Base-by-base conservation (phyloP, 2,888 invertebrate genomes). In the Pachycephus smyrnensis region DNA sequence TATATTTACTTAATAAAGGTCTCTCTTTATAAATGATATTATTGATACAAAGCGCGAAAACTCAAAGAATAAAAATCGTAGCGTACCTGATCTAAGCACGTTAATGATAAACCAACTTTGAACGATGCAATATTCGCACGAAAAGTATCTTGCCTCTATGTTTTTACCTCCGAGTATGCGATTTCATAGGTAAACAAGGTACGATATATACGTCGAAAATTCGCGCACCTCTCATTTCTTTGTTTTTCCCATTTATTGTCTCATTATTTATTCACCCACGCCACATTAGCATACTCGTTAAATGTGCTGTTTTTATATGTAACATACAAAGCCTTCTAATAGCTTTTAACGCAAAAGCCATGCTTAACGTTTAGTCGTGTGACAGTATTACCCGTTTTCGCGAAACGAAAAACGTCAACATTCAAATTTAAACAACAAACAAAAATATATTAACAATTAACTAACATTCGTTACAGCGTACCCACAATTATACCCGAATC, bases 131-230 rank as follows among this genome's bases (percentile, higher is more conserved):
- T 55, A 55, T 55, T 55, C 23, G 55, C 9, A 23, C 0, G 23
- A 2, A 55, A 23, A 55, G 23, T 55, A 55, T 55, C 23, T 2
- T 23, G 9, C 9, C 23, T 55, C 23, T 78, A 81, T 79, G 82
- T 82, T 82, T 82, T 82, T 80, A 81, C 82, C 81, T 82, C 82
- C 73, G 82, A 81, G 82, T 80, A 80, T 80, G 80, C 81, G 81
- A 81, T 81, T 76, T 80, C 80, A 80, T 76, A 77, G 79, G 80
- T 69, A 75, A 77, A 78, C 77, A 75, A 71, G 71, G 12, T 71
- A 73, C 36, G 69, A 76, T n/a, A 68, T 75, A 77, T 69, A 23
- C 77, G 76, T 79, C 76, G 76, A 37, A 75, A 3, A 80, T 35
- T 36, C 32, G 68, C 73, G 75, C 55, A 73, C 23, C 23, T 73